Percentiles rank a stretch among this genome's conserved stretches.
phyloP scores from a whole-genome alignment of 2,797 vertebrate species.

The Tadarida brasiliensis region DNA sequence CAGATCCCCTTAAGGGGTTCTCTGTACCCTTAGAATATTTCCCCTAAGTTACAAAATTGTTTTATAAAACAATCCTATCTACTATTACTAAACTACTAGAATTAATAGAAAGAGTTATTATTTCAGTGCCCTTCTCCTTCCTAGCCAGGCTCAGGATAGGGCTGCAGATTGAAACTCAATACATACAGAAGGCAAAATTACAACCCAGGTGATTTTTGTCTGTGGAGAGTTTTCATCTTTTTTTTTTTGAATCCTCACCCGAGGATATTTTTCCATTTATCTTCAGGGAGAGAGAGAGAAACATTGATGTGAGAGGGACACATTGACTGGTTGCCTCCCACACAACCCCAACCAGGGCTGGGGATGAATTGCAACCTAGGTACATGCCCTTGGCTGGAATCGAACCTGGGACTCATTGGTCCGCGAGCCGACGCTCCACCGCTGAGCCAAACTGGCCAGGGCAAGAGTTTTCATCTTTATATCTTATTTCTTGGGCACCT shows the following conservation, averaged over 20 bases:
- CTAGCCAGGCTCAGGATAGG: not conserved
- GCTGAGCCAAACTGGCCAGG: no score
- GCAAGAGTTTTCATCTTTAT: not conserved
- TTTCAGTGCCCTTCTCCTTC: not conserved
- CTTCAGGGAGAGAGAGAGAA: no score
- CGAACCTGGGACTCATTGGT: no score
- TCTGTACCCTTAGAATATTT: conserved; percentile 37
- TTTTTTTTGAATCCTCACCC: no score
- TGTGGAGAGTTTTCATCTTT: not conserved
- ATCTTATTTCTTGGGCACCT: not conserved
- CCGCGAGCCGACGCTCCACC: no score
- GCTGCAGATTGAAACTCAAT: not conserved
- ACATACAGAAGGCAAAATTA: not conserved
- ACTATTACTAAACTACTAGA: conserved; percentile 6
- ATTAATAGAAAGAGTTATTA: not conserved
- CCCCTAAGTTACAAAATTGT: not conserved
- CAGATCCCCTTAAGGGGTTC: not conserved
- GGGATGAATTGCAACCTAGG: no score
- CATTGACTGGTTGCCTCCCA: no score
- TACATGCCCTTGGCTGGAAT: no score
- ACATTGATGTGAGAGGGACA: no score
- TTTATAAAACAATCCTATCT: conserved; percentile 37
- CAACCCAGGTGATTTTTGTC: not conserved
- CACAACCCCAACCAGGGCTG: no score
- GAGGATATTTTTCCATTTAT: no score